Evolutionary conservation across 1,140 invertebrate genomes (phyloP), one percentile per base, ranked within the genome.

Genomic region (Lepeophtheirus salmonis): DNA sequence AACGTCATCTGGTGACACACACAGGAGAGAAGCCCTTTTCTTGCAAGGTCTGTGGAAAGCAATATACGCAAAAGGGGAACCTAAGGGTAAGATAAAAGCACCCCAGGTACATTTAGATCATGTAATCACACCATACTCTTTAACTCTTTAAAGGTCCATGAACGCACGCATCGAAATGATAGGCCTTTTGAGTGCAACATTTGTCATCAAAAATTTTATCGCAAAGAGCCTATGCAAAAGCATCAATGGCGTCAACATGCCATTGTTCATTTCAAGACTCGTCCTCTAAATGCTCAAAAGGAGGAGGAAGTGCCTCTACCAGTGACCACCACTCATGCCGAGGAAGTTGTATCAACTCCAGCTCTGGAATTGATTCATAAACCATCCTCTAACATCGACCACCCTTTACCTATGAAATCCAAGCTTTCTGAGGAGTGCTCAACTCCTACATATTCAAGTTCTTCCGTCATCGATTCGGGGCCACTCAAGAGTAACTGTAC

Each of bases 241-340:
- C 59, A 61, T 53, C 59, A 61, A 53, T 61, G 59, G 59, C 49
- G 59, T 17, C 59, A 61, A 22, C 59, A 61, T 53, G 59, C 41
- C 18, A 26, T 61, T 17, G 59, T 61, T 17, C 59, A 61, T 25
- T 56, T 61, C 50, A 61, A 61, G 50, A n/a, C 50, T 23, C 16
- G 59, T n/a, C 59, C 59, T 16, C 16, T n/a, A 10, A 21, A 13
- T n/a, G 12, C 20, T 1, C 2, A 16, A 13, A n/a, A 16, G 14
- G 17, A 25, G 17, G 49, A 61, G 48, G 22, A 55, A 6, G 22
- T 55, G 4, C 6, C 12, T n/a, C n/a, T n/a, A n/a, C n/a, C n/a
- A n/a, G n/a, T n/a, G n/a, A n/a, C n/a, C 12, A 16, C 12, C 12
- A 25, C 12, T 24, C 16, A 55, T 24, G 3, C 16, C 16, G 17